Percentiles rank a stretch among this genome's conserved stretches.
Conservation (phyloP, 2,113 vertebrate genomes). For the Rhagologus leucostigma region DNA sequence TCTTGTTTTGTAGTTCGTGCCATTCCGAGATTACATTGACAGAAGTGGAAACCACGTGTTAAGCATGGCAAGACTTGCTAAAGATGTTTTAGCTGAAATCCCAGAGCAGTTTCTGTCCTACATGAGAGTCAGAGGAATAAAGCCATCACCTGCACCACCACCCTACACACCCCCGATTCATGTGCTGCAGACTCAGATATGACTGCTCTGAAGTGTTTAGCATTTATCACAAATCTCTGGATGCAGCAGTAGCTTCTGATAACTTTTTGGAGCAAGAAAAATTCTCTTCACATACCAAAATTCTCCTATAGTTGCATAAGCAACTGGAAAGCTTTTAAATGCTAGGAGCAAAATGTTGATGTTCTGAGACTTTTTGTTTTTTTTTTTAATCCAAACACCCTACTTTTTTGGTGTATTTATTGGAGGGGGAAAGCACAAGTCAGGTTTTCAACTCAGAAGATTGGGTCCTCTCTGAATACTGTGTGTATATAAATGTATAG, state of each 20-base stretch:
- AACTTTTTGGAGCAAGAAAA: constrained; percentile 72
- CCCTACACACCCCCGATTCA: constrained; percentile 88
- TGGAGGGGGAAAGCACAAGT: constrained; percentile 74
- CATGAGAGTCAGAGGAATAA: constrained; percentile 95
- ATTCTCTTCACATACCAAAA: constrained; percentile 82
- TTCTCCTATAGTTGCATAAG: constrained; percentile 71
- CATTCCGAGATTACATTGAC: constrained; percentile 96
- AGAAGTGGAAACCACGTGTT: constrained; percentile 92
- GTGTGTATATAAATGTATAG: constrained; percentile 74
- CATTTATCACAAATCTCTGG: constrained; percentile 8
- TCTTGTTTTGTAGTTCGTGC: constrained; percentile 85
- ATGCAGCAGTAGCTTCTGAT: constrained; percentile 65
- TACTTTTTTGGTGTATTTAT: constrained; percentile 65
- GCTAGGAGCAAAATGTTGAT: constrained; percentile 55
- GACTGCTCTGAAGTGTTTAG: constrained; percentile 42
- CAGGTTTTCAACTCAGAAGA: constrained; percentile 71
- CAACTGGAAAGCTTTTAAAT: constrained; percentile 71
- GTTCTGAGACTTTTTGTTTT: constrained; percentile 35
- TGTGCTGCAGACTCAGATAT: constrained; percentile 90
- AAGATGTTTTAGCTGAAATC: constrained; percentile 96
- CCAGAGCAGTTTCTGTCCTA: constrained; percentile 98
- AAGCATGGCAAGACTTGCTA: constrained; percentile 95
- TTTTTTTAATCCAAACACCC: neutral
- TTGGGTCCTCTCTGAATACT: constrained; percentile 62
- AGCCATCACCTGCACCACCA: constrained; percentile 90